Conservation (phyloP, 2,113 vertebrate species). For the Apodemus speciosus region DNA sequence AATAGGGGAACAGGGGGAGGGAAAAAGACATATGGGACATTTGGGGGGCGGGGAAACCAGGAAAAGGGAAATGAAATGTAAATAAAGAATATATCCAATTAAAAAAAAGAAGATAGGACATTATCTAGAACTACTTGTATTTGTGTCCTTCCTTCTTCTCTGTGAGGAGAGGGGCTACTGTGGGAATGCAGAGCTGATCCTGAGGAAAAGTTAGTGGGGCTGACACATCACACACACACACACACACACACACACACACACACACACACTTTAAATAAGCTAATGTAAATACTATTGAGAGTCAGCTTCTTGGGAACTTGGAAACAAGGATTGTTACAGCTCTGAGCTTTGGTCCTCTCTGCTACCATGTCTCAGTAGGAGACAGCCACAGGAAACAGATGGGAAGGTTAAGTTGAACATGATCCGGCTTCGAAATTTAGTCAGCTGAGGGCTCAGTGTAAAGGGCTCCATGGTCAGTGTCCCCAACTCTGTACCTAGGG, state of each 20-base stretch:
- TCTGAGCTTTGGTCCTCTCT: not conserved
- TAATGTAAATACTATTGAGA: not conserved
- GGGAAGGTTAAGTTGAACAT: not conserved
- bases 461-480: not conserved
- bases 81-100: too few species aligned
- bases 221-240: not conserved
- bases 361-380: not conserved
- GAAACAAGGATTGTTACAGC: not conserved
- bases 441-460: not conserved
- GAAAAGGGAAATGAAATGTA: too few species aligned
- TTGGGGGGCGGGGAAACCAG: too few species aligned
- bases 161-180: not conserved
- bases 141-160: not conserved
- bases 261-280: not conserved
- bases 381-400: not conserved
- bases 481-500: not conserved
- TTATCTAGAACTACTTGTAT: not conserved
- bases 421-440: not conserved
- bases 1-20: too few species aligned
- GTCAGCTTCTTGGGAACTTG: not conserved
- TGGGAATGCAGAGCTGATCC: not conserved
- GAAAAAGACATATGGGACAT: too few species aligned
- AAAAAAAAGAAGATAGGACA: not conserved
- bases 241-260: not conserved
- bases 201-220: not conserved